phyloP scores from a whole-genome alignment of 2,888 invertebrate genomes.

The Epistrophella euchroma region DNA sequence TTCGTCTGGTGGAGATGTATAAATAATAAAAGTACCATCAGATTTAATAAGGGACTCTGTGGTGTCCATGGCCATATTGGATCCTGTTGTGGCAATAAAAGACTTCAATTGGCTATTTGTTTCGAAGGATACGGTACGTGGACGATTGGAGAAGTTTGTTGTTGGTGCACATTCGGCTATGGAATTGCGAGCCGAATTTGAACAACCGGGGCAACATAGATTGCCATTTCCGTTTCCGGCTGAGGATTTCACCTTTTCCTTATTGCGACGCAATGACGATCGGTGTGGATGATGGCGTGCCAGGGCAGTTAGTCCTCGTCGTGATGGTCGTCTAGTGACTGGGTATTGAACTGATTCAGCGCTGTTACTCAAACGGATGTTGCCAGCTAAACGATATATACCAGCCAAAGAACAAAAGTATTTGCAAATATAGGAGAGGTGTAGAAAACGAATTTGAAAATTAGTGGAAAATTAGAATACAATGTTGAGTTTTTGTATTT shows the following conservation, averaged over 20 bases:
- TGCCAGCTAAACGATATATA: constrained; percentile 83
- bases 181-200: constrained; percentile 79
- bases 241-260: constrained; percentile 83
- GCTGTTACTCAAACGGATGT: constrained; percentile 87
- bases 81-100: constrained; percentile 46
- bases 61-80: constrained; percentile 69
- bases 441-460: constrained; percentile 59
- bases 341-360: constrained; percentile 87
- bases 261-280: constrained; percentile 85
- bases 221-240: constrained; percentile 78
- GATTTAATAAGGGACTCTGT: constrained; percentile 62
- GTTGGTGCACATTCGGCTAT: constrained; percentile 79
- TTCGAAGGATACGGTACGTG: constrained; percentile 74
- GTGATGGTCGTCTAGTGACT: constrained; percentile 85
- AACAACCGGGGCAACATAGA: constrained; percentile 69
- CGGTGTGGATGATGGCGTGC: constrained; percentile 85
- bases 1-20: constrained; percentile 69
- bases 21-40: constrained; percentile 68
- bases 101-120: constrained; percentile 69
- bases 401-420: neutral
- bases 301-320: constrained; percentile 85
- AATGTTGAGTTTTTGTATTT: constrained; percentile 2
- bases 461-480: constrained; percentile 33
- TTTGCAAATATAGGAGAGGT: constrained; percentile 4
- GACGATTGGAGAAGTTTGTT: constrained; percentile 65